phyloP scores from a whole-genome alignment of 2,113 vertebrate species.

The Catharus fuscescens region DNA sequence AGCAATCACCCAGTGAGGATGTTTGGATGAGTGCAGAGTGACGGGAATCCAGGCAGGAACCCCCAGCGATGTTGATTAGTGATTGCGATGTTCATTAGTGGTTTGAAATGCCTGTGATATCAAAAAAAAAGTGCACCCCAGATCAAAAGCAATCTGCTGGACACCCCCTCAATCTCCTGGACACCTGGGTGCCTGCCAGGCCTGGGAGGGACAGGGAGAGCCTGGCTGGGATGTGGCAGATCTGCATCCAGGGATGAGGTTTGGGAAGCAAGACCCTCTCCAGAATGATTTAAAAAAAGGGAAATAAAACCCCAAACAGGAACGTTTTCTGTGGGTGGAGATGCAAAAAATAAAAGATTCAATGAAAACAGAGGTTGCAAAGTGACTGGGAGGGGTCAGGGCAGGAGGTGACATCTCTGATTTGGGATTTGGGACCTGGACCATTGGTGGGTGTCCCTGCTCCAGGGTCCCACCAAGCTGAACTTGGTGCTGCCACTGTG shows the following conservation, averaged over 20 bases:
- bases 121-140: not conserved
- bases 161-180: not conserved
- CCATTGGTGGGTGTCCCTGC: not conserved
- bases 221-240: not conserved
- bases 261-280: not conserved
- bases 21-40: not conserved
- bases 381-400: not conserved
- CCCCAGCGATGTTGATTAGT: conserved; percentile 23
- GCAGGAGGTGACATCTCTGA: not conserved
- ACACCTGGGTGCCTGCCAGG: not conserved
- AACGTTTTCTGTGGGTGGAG: not conserved
- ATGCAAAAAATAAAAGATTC: not conserved
- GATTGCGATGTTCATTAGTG: conserved; percentile 46
- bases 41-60: conserved; percentile 7
- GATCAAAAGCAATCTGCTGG: not conserved
- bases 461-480: not conserved
- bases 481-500: not conserved
- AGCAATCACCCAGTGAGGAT: not conserved
- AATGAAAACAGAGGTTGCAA: not conserved
- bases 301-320: fast-evolving
- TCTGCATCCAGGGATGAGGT: not conserved
- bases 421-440: not conserved
- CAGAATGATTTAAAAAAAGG: not conserved
- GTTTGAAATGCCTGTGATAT: not conserved
- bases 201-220: not conserved